phyloP scores from a whole-genome alignment of 2,888 invertebrate species.

The Prosapia bicincta region DNA sequence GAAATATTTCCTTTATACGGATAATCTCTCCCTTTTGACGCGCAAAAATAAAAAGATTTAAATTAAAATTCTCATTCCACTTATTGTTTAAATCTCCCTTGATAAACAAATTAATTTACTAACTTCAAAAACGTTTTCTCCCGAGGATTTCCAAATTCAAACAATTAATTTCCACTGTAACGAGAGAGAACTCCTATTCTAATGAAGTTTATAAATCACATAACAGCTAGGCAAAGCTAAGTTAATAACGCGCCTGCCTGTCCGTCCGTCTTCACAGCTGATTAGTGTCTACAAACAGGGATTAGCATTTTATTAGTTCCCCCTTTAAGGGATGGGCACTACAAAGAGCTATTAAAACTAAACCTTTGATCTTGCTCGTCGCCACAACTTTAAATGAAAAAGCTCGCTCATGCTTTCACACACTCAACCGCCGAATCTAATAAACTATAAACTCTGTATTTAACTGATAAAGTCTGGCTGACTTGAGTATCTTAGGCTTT shows the following conservation, averaged over 20 bases:
- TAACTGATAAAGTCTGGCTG: too few species aligned
- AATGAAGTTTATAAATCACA: neutral
- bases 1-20: too few species aligned
- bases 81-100: too few species aligned
- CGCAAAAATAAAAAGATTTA: too few species aligned
- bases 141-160: too few species aligned
- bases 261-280: constrained; percentile 33
- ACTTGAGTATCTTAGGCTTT: neutral
- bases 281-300: constrained; percentile 41
- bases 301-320: constrained; percentile 44
- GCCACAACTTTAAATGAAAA: constrained; percentile 40
- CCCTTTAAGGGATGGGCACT: constrained; percentile 22
- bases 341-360: constrained; percentile 57
- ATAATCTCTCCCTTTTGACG: too few species aligned
- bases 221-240: neutral
- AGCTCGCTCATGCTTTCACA: constrained; percentile 39
- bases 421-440: constrained; percentile 30
- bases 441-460: constrained; percentile 24
- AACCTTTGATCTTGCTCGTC: constrained; percentile 52
- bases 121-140: too few species aligned
- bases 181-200: neutral
- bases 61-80: too few species aligned
- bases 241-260: neutral
- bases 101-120: neutral
- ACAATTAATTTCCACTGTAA: too few species aligned